Evolutionary conservation across 2,113 vertebrate species (phyloP).

Genomic region (Rattus rattus): DNA sequence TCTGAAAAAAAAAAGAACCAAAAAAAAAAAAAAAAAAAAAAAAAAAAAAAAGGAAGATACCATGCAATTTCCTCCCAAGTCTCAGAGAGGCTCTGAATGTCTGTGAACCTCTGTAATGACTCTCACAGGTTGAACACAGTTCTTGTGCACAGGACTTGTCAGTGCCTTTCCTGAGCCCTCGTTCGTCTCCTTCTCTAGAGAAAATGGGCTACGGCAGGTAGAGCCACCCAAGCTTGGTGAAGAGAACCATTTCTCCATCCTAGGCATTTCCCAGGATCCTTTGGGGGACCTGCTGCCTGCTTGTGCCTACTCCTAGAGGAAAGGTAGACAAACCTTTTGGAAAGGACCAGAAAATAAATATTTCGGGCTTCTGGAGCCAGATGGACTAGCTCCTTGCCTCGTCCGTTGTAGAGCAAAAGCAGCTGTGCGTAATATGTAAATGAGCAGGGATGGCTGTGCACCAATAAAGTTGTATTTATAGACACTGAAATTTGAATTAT

Average conservation of each 20-base stretch:
- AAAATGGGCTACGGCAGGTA: not conserved
- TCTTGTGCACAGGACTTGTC: not conserved
- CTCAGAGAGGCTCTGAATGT: not conserved
- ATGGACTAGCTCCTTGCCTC: not conserved
- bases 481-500: conserved; percentile 6
- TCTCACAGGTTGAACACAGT: not conserved
- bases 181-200: not conserved
- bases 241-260: not conserved
- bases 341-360: not conserved
- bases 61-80: not conserved
- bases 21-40: no score
- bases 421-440: not conserved
- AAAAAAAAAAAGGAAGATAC: no score
- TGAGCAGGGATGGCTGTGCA: not conserved
- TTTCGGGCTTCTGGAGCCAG: not conserved
- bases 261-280: not conserved
- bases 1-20: no score
- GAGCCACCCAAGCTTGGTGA: no score
- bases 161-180: fast-evolving
- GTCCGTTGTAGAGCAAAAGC: not conserved
- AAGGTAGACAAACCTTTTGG: not conserved
- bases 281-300: not conserved
- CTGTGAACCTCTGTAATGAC: not conserved
- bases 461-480: not conserved
- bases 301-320: not conserved